Conservation (phyloP, 2,888 invertebrate genomes). For the Dicycla oo region DNA sequence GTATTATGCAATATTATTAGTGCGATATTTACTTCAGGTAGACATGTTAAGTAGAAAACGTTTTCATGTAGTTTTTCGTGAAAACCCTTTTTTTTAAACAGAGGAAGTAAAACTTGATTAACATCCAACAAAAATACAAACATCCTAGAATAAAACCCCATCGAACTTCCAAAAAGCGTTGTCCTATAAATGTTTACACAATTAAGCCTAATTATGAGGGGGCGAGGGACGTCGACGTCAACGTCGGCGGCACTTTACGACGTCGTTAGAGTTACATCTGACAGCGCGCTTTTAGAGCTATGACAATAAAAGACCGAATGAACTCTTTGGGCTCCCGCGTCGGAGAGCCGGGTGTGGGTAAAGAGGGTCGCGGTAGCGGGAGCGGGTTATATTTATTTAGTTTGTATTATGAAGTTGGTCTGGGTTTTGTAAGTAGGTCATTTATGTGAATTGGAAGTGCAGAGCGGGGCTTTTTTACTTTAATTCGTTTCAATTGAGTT, state of each 20-base stretch:
- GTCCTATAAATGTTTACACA: constrained; percentile 75
- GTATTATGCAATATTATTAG: not conserved
- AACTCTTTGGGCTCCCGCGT: constrained; percentile 72
- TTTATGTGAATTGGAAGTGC: not conserved
- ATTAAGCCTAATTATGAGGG: constrained; percentile 78
- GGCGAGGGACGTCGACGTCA: constrained; percentile 50
- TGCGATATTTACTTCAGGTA: not conserved
- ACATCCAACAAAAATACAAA: constrained; percentile 10
- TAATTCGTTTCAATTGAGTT: not conserved
- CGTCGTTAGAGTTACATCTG: constrained; percentile 74
- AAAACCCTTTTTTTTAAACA: not conserved
- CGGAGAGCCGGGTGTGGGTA: constrained; percentile 33
- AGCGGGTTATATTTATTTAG: constrained; percentile 50
- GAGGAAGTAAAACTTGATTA: not conserved
- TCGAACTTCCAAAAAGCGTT: constrained; percentile 48
- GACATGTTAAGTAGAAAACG: not conserved
- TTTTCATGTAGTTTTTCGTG: not conserved
- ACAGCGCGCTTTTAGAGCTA: constrained; percentile 72
- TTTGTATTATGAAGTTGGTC: not conserved
- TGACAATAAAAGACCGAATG: constrained; percentile 76
- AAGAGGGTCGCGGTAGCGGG: constrained; percentile 55
- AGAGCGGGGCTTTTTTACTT: not conserved
- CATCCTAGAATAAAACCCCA: constrained; percentile 41
- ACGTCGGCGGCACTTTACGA: constrained; percentile 74
- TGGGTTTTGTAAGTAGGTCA: not conserved